Base-by-base conservation (phyloP, 2,888 invertebrate genomes). In the Branchellion lobata region DNA sequence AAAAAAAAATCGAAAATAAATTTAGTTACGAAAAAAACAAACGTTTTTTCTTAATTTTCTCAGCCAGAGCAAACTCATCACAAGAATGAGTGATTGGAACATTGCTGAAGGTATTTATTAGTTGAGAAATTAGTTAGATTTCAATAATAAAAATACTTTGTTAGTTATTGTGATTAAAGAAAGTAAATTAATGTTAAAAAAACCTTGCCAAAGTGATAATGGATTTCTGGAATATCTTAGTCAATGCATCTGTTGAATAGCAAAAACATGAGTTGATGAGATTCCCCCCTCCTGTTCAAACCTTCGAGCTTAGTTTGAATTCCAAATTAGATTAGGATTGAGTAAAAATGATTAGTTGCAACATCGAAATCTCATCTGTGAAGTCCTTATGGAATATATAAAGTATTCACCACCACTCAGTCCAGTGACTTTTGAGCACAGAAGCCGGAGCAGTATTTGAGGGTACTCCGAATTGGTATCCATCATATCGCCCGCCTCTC, bases 1-100 rank as follows among this genome's bases (percentile, higher is more conserved):
- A 73, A 24, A 21, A 29, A 47, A 33, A 72, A n/a, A n/a, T n/a
- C n/a, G n/a, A n/a, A 31, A 71, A 47, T 29, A n/a, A 40, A 14
- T n/a, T 57, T 61, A 71, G 1, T n/a, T 27, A 72, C 40, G 29
- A 68, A 18, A 24, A 29, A n/a, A 3, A 84, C 85, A 85, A 84
- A 86, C 87, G 84, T 82, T 85, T 85, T 80, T 85, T 84, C 80
- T 87, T 86, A 14, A 88, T 86, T 82, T 85, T 86, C 80, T 87
- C 86, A 34, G 85, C 84, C 18, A 87, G 84, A 74, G 86, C 85
- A 83, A 87, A 86, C 82, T 87, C 87, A 85, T 87, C 86, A 73
- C 82, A 84, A 76, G 85, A 85, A 82, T 71, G 83, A 83, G 61
- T 75, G 74, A 75, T 74, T 73, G 47, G 77, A 51, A 79, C 78